Evolutionary conservation across 2,797 vertebrate species (phyloP), one percentile per base, ranked within the genome.

Genomic region (Apogon talboti): DNA sequence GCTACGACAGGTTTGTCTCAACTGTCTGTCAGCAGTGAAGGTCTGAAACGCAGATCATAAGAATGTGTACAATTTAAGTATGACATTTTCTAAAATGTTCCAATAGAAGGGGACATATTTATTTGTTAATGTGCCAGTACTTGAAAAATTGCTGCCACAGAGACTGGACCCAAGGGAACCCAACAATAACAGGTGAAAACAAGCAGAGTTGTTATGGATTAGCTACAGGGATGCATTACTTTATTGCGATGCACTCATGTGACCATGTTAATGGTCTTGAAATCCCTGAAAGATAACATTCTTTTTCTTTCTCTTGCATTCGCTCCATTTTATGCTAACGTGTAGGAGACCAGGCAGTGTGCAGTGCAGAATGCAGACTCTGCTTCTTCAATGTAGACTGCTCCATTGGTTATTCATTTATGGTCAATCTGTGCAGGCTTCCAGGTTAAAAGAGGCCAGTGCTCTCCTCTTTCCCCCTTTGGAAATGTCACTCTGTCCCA

Each of bases 191-290:
- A 76, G 71, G 66, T 75, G 60, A 67, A 58, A 67, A 69, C 61
- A 72, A 65, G 66, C 7, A 19, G 47, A 76, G 76, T 62, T 51
- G 35, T 49, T 76, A 44, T 16, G 0, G 73, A 66, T 73, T 54
- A 81, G 33, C 58, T 58, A 47, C 53, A 28, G 74, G 63, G 66
- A 58, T 43, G 54, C 28, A 67, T 28, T n/a, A 43, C 53, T 49
- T 76, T 53, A 57, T 74, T 76, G 76, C 72, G 49, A 78, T 52
- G 66, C 66, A 47, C 52, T 71, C 66, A 47, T 77, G 76, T 66
- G 60, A 78, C 65, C 55, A 67, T 24, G 21, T 58, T 67, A 55
- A 82, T 78, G 76, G 76, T 56, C 44, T 56, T 46, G 42, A 57
- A 67, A 75, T 59, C 44, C 1, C 54, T 52, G 16, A 76, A 68